These are phyloP conservation scores for Helicoverpa zea DNA, from an alignment of 1,140 invertebrate species.

Conservation along the genomic window DNA sequence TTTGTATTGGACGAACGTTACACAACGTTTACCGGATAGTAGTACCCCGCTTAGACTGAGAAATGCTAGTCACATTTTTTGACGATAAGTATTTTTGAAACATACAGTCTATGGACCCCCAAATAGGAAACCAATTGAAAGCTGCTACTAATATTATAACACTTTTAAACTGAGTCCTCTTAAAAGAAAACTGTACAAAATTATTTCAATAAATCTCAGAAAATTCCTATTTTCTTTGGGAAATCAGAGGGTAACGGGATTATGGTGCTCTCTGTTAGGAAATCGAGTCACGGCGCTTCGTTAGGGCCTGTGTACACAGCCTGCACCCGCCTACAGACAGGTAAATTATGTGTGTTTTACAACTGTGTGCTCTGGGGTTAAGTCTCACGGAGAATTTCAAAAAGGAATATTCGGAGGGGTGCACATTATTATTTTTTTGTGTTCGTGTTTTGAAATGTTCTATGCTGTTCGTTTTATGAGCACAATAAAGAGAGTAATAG, in stretches of 20 bases:
- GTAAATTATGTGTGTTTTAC: constrained; percentile 37
- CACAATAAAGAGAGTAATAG: too few relatives aligned
- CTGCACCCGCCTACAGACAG: constrained; percentile 1
- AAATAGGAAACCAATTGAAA: too few relatives aligned
- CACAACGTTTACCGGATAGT: too few relatives aligned
- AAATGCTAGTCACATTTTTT: too few relatives aligned
- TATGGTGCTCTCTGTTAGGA: constrained; percentile 50
- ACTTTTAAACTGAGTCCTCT: background rate
- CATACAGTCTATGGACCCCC: too few relatives aligned
- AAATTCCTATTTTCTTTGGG: constrained; percentile 23
- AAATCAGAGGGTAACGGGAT: constrained; percentile 55
- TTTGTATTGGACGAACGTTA: too few relatives aligned
- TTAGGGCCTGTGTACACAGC: constrained; percentile 54
- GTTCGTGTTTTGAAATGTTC: too few relatives aligned
- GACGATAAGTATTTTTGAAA: too few relatives aligned
- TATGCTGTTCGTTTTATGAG: background rate
- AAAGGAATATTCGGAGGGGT: constrained; percentile 11
- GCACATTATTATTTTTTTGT: constrained; percentile 1
- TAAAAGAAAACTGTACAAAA: background rate
- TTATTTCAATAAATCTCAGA: background rate
- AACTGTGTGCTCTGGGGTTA: constrained; percentile 21
- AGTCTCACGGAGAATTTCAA: constrained; percentile 1
- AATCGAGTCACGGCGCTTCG: constrained; percentile 61
- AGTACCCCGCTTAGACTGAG: too few relatives aligned
- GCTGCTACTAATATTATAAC: too few relatives aligned